Evolutionary conservation across 1,140 invertebrate genomes (phyloP).

Genomic region (Bombus polaris): DNA sequence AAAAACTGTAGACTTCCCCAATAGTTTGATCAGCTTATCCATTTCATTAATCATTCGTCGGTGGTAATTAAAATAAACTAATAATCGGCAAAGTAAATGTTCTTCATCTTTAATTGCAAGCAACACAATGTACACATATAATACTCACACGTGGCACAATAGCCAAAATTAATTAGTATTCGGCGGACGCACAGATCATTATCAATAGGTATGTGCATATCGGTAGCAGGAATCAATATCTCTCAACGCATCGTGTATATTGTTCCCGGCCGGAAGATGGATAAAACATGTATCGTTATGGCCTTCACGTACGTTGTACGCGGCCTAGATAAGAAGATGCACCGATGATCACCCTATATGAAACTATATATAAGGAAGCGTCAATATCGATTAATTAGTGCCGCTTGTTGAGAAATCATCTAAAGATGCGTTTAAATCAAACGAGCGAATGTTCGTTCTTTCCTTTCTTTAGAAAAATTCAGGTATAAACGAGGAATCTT

Average conservation of each 20-base stretch:
- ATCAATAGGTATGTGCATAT: neutral
- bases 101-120: neutral
- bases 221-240: conserved; percentile 13
- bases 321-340: neutral
- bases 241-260: neutral
- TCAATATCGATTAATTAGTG: conserved; percentile 43
- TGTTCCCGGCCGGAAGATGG: conserved; percentile 27
- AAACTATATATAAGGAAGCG: neutral
- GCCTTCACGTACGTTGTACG: neutral
- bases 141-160: neutral
- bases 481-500: no score
- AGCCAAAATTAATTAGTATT: conserved; percentile 23
- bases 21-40: neutral
- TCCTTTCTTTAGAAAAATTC: no score
- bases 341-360: neutral
- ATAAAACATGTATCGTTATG: conserved; percentile 15
- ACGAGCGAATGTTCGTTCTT: no score
- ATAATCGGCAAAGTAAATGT: neutral
- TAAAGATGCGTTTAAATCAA: no score
- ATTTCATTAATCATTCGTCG: neutral
- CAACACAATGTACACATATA: neutral
- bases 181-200: neutral
- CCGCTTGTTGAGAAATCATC: neutral
- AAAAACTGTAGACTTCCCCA: neutral
- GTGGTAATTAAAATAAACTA: neutral